Conservation (phyloP, 2,888 invertebrate species). For the Drosophila borborema region DNA sequence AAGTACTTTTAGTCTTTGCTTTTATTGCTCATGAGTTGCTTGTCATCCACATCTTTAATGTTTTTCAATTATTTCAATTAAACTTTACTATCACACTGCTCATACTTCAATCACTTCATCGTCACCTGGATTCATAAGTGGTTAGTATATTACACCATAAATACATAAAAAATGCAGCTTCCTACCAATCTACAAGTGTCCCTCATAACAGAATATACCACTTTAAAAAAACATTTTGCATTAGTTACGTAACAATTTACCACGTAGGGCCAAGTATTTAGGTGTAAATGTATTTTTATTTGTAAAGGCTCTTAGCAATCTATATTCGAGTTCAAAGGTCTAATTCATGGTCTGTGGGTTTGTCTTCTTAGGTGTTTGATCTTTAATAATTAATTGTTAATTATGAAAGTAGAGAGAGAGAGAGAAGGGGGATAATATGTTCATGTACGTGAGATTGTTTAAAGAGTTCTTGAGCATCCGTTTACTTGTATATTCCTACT, state of each 20-base stretch:
- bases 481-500: too few species aligned
- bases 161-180: neutral
- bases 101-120: constrained; percentile 58
- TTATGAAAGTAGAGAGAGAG: too few species aligned
- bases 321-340: too few species aligned
- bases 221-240: neutral
- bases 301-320: too few species aligned
- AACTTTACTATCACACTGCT: constrained; percentile 51
- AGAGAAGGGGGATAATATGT: too few species aligned
- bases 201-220: neutral
- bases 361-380: too few species aligned
- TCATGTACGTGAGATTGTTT: too few species aligned
- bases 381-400: neutral
- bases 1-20: constrained; percentile 59
- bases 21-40: constrained; percentile 29
- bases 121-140: constrained; percentile 57
- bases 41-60: constrained; percentile 50
- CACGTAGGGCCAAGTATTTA: neutral
- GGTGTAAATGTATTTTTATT: neutral
- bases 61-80: constrained; percentile 48
- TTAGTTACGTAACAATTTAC: neutral
- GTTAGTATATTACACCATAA: constrained; percentile 59
- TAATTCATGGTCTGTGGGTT: too few species aligned
- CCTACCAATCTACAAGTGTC: neutral
- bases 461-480: too few species aligned